phyloP scores from a whole-genome alignment of 2,797 vertebrate genomes.

The Catharus ustulatus region DNA sequence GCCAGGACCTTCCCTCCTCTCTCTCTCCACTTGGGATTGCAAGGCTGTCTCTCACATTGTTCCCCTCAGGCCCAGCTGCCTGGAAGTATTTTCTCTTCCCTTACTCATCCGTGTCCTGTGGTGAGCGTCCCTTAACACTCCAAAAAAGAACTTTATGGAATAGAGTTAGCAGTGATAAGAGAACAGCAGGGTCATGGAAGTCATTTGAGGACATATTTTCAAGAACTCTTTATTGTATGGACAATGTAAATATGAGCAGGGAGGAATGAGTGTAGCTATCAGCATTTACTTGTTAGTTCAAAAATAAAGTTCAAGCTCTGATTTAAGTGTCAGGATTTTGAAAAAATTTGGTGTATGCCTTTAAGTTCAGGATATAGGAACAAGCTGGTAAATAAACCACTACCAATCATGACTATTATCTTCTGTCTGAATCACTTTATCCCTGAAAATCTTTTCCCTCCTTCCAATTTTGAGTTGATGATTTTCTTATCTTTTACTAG shows the following conservation, averaged over 20 bases:
- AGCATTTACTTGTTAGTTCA: not conserved
- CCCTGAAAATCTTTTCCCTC: not conserved
- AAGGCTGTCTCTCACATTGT: fast-evolving
- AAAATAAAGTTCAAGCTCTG: not conserved
- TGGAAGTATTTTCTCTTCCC: fast-evolving
- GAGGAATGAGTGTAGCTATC: not conserved
- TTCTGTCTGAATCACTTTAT: not conserved
- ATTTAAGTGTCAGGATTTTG: not conserved
- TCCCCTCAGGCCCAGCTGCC: not conserved
- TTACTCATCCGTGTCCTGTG: not conserved
- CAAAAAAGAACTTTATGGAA: not conserved
- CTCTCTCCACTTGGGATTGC: fast-evolving
- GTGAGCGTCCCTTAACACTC: not conserved
- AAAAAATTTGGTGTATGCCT: not conserved
- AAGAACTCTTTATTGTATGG: not conserved
- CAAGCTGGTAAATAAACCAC: not conserved
- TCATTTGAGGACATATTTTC: not conserved
- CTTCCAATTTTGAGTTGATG: not conserved
- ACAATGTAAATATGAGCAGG: not conserved
- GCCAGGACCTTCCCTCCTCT: not conserved
- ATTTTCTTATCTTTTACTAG: not conserved
- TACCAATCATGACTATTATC: not conserved
- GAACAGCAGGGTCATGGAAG: not conserved
- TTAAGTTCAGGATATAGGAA: not conserved
- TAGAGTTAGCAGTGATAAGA: no score